A percentile compares a stretch with the other conserved stretches of the same genome.
Conservation (phyloP, 1,140 invertebrate species). For the Drosophila parabipectinata region DNA sequence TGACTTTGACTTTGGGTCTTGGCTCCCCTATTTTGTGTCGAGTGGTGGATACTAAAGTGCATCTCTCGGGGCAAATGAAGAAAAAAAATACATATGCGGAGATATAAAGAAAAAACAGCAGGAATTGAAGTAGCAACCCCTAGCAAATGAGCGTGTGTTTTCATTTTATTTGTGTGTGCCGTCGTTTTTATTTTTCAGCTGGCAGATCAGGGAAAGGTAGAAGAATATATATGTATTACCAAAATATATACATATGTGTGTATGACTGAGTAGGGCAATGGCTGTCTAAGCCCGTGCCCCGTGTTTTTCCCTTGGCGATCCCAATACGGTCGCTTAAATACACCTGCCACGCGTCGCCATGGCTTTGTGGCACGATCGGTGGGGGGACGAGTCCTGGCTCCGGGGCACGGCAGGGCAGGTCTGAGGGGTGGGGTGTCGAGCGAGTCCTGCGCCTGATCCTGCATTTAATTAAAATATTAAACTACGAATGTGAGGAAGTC, state of each 20-base stretch:
- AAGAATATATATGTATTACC: neutral
- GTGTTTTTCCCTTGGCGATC: slow-evolving; percentile 29
- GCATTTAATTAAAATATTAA: slow-evolving; percentile 84
- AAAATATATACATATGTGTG: neutral
- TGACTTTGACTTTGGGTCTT: slow-evolving; percentile 21
- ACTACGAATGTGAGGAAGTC: slow-evolving; percentile 70
- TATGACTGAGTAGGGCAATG: slow-evolving; percentile 21
- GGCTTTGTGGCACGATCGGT: slow-evolving; percentile 6
- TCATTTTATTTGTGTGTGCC: slow-evolving; percentile 38
- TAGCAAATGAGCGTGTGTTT: slow-evolving; percentile 53
- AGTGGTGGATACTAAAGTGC: slow-evolving; percentile 23
- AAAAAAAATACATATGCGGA: no score
- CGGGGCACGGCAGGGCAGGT: no score
- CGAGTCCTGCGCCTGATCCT: slow-evolving; percentile 63
- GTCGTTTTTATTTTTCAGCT: slow-evolving; percentile 72
- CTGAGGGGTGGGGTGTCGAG: neutral
- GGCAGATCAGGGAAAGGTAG: slow-evolving; percentile 39
- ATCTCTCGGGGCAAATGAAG: slow-evolving; percentile 7
- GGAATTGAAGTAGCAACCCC: slow-evolving; percentile 52
- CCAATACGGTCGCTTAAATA: slow-evolving; percentile 64
- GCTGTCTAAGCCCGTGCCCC: slow-evolving; percentile 71
- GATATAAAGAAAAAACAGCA: neutral
- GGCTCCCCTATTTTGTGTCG: slow-evolving; percentile 51
- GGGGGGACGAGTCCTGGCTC: neutral
- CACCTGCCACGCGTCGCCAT: slow-evolving; percentile 79